Evolutionary conservation across 2,888 invertebrate genomes (phyloP).

Genomic region (Melangyna quadrimaculata): DNA sequence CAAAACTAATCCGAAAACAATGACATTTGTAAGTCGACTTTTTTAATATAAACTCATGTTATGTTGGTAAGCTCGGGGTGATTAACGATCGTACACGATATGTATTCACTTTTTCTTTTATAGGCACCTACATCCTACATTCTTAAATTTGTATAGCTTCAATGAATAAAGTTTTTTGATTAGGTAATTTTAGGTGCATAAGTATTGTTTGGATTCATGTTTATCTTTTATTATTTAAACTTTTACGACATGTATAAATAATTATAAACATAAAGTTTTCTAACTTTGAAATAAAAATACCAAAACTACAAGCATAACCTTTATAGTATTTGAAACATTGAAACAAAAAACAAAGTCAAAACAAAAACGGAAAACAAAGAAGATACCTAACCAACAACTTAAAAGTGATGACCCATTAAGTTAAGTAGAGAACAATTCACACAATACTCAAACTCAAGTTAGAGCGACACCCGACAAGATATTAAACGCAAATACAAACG

Average conservation of each 20-base stretch:
- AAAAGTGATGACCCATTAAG: not conserved
- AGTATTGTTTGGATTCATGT: not conserved
- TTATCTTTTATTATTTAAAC: not conserved
- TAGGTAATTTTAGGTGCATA: not conserved
- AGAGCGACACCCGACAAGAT: too few relatives aligned
- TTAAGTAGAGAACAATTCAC: not conserved
- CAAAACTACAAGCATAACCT: too few relatives aligned
- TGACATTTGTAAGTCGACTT: not conserved
- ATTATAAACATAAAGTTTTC: too few relatives aligned
- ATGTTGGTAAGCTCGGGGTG: not conserved
- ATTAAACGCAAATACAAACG: not conserved
- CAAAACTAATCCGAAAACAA: not conserved
- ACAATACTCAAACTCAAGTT: not conserved
- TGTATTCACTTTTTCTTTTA: not conserved
- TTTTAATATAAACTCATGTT: not conserved
- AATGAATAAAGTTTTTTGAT: not conserved
- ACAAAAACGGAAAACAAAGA: not conserved
- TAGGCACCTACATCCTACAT: too few relatives aligned
- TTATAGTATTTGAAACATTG: too few relatives aligned
- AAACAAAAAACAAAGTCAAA: not conserved
- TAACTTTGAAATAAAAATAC: too few relatives aligned
- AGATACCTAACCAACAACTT: not conserved
- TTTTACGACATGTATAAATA: too few relatives aligned
- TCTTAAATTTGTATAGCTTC: too few relatives aligned
- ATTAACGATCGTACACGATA: not conserved